Evolutionary conservation across 2,113 vertebrate species (phyloP).

Genomic region (Rhinopomastus cyanomelas): DNA sequence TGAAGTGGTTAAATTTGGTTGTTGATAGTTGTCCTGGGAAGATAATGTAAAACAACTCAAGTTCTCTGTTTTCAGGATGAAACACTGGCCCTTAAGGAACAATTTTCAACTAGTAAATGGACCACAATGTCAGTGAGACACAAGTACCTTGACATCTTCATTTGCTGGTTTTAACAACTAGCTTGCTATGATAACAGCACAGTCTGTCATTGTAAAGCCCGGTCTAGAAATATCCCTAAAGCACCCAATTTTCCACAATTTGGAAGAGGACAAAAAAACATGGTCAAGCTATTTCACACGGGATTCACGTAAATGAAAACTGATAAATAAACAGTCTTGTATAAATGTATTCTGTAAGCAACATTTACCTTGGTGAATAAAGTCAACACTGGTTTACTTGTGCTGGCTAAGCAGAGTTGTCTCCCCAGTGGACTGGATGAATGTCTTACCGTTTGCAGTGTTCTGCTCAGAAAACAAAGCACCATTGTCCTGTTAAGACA

Average conservation of each 20-base stretch:
- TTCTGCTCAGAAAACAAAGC: constrained; percentile 64
- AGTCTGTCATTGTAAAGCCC: not conserved
- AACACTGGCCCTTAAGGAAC: not conserved
- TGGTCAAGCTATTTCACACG: not conserved
- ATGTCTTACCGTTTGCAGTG: constrained; percentile 42
- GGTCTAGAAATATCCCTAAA: not conserved
- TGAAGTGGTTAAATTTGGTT: not conserved
- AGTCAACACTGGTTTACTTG: constrained; percentile 77
- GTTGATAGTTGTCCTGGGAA: not conserved
- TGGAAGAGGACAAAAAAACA: not conserved
- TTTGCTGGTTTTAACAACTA: not conserved
- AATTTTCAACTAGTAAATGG: not conserved
- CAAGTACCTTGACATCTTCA: not conserved
- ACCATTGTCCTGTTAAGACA: constrained; percentile 68
- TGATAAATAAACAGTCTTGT: not conserved
- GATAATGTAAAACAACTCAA: not conserved
- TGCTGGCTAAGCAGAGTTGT: constrained; percentile 37
- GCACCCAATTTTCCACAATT: not conserved
- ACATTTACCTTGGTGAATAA: constrained; percentile 86
- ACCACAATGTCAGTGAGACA: not conserved
- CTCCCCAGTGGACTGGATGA: constrained; percentile 38
- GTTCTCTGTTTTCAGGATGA: not conserved
- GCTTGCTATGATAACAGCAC: not conserved
- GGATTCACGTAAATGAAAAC: not conserved
- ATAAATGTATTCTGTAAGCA: not conserved